Evolutionary conservation across 1,140 invertebrate genomes (phyloP), one percentile per base, ranked within the genome.

Genomic region (Apis dorsata): DNA sequence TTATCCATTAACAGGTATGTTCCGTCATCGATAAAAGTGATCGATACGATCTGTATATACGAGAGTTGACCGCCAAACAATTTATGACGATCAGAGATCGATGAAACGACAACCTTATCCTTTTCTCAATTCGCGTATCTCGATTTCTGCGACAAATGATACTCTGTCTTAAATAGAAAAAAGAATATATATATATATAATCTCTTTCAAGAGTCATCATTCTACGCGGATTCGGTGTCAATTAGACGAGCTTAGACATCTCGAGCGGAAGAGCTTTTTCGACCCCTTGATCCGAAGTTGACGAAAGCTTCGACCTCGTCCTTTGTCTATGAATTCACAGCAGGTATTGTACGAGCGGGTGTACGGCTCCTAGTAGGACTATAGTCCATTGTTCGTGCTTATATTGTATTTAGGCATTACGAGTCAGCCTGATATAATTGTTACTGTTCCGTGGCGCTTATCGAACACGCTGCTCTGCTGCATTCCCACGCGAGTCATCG

Each of bases 401-500:
- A 89, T 90, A 90, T 85, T 86, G 85, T 86, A 89, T 86, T 83
- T 89, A 83, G 86, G 85, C 81, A 87, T 88, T 88, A 88, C 85
- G 80, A 90, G 89, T 85, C 79, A 69, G 81, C 19, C 80, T 74
- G 78, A 85, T 85, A 90, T 90, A 87, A 90, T 90, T 90, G 86
- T 90, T 90, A 90, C 85, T 90, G 87, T 90, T 90, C 83, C 88
- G 77, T 51, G n/a, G 84, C 69, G 88, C 88, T 90, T 90, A 90
- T 90, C 88, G 87, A 90, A 86, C 84, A 66, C 71, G 57, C 63
- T 88, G 78, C 88, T 84, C 88, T 89, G 87, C 70, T 86, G 85
- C 85, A 89, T 89, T 89, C 88, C 88, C 88, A 89, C 88, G 88
- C 88, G 88, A 89, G 85, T 89, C 88, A 90, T 90, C 85, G 86